These are phyloP conservation scores for Geodia barretti DNA, from an alignment of 37 sponge, comb jelly and placozoan species.

Conservation along the genomic window DNA sequence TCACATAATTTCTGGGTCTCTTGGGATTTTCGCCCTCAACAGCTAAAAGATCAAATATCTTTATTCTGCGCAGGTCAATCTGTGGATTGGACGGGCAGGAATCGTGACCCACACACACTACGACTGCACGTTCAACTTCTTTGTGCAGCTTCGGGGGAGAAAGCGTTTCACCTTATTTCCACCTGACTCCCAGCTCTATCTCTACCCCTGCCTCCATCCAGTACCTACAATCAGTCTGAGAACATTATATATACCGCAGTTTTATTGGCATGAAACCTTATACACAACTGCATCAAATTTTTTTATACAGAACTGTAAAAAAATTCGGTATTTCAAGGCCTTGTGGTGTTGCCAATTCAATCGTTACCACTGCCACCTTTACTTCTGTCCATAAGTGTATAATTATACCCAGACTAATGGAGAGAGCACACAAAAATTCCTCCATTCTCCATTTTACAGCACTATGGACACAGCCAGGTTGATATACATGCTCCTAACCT, in stretches of 20 bases:
- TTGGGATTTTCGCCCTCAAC: neutral
- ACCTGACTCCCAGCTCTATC: conserved; percentile 52
- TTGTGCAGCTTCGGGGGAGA: conserved; percentile 65
- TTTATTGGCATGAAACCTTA: too few relatives aligned
- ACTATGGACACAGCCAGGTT: conserved; percentile 80
- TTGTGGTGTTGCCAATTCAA: too few relatives aligned
- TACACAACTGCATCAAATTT: too few relatives aligned
- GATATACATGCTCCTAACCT: conserved; percentile 44
- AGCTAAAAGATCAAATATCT: neutral
- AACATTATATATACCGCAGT: too few relatives aligned
- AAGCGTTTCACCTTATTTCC: conserved; percentile 71
- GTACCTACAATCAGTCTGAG: too few relatives aligned
- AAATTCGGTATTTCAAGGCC: too few relatives aligned
- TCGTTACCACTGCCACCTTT: too few relatives aligned
- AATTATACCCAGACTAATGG: too few relatives aligned
- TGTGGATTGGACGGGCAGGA: conserved; percentile 70
- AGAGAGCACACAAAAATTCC: too few relatives aligned
- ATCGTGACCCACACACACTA: conserved; percentile 72
- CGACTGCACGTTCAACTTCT: conserved; percentile 74
- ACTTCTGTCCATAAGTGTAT: too few relatives aligned
- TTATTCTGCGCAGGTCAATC: conserved; percentile 42
- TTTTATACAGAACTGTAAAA: too few relatives aligned
- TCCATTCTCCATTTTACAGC: too few relatives aligned
- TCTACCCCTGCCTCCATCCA: conserved; percentile 75
- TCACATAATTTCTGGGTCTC: neutral